A percentile compares a stretch with the other conserved stretches of the same genome.
phyloP scores from a whole-genome alignment of 2,888 invertebrate species.

The Ashinkailepas kermadecensis region DNA sequence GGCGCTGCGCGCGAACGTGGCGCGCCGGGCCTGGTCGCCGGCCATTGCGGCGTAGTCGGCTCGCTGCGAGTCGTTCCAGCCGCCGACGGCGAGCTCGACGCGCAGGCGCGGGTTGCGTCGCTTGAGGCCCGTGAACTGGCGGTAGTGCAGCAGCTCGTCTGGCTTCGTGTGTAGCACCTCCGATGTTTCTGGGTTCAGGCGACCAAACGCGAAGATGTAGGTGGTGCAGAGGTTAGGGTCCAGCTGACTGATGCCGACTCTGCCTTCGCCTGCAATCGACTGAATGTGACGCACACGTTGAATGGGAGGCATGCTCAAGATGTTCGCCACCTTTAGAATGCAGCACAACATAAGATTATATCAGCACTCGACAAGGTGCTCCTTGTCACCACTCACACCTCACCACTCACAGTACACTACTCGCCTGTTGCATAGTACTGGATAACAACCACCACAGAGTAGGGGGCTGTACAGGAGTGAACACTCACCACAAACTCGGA shows the following conservation, averaged over 20 bases:
- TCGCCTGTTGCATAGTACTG: too few relatives aligned
- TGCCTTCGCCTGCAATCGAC: neutral
- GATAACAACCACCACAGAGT: too few relatives aligned
- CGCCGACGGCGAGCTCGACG: conserved; percentile 77
- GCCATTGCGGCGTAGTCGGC: conserved; percentile 80
- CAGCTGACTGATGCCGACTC: neutral
- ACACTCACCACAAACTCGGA: too few relatives aligned
- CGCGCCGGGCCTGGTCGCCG: conserved; percentile 51
- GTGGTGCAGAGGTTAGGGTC: neutral
- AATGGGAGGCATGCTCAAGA: neutral
- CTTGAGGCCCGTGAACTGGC: conserved; percentile 43
- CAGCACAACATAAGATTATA: neutral
- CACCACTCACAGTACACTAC: neutral
- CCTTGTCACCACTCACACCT: neutral
- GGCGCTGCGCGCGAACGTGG: conserved; percentile 59
- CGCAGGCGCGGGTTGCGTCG: conserved; percentile 57
- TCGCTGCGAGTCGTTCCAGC: conserved; percentile 86
- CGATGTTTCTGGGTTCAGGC: neutral
- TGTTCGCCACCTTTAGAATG: neutral
- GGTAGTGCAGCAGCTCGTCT: neutral
- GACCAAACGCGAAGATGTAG: neutral
- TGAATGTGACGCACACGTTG: neutral
- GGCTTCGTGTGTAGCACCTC: neutral
- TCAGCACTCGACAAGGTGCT: neutral
- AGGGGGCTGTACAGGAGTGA: too few relatives aligned